A percentile compares a stretch with the other conserved stretches of the same genome.
These are phyloP conservation scores for Silvanus unidentatus DNA, from an alignment of 2,888 invertebrate species.

Conservation along the genomic window DNA sequence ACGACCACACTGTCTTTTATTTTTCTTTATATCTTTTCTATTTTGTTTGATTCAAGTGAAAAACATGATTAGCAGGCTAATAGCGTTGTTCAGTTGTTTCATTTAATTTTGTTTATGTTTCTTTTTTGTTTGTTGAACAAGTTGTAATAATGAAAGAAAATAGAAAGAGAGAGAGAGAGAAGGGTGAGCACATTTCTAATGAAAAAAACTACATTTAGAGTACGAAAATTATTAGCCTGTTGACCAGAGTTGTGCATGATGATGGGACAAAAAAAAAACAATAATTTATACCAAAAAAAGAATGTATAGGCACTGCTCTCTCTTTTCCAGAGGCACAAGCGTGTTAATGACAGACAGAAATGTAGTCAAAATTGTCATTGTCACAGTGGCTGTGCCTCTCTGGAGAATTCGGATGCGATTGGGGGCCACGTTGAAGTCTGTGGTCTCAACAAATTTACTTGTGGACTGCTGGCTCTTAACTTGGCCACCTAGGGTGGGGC, in stretches of 20 bases:
- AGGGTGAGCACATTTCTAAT: not conserved
- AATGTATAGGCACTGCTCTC: constrained; percentile 43
- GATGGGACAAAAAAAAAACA: constrained; percentile 16
- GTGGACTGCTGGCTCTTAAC: constrained; percentile 29
- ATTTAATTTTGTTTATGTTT: constrained; percentile 16
- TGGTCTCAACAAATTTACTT: constrained; percentile 24
- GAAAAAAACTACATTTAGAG: no score
- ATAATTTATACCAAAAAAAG: constrained; percentile 24
- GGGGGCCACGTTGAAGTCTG: constrained; percentile 39
- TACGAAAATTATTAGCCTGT: constrained; percentile 43
- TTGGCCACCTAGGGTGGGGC: constrained; percentile 28
- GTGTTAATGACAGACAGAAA: constrained; percentile 36
- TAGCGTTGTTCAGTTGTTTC: constrained; percentile 27
- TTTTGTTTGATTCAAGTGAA: constrained; percentile 7
- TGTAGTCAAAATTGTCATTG: constrained; percentile 42
- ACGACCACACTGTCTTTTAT: constrained; percentile 8
- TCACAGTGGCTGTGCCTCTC: constrained; percentile 44
- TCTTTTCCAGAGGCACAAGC: constrained; percentile 49
- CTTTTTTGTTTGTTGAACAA: constrained; percentile 11
- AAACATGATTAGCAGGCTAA: constrained; percentile 37
- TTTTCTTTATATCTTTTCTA: constrained; percentile 12
- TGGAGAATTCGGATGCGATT: constrained; percentile 16
- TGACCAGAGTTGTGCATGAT: constrained; percentile 36
- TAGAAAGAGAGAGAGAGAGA: constrained; percentile 4
- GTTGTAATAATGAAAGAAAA: not conserved